Base-by-base conservation (phyloP, 1,140 invertebrate species). In the Aricia agestis region DNA sequence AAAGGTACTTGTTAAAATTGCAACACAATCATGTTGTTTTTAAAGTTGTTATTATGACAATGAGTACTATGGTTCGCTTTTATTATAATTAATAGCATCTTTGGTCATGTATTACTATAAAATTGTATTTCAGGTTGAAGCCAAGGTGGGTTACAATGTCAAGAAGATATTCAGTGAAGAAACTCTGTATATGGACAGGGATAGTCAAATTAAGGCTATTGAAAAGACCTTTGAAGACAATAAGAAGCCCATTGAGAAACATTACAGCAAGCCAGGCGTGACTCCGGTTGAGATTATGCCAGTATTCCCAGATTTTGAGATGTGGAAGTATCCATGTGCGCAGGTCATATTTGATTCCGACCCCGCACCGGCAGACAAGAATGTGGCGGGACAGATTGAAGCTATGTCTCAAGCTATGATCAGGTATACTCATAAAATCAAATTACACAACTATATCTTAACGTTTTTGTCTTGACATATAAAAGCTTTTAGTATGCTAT, bases 381-480 rank as follows among this genome's bases (percentile, higher is more conserved):
- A 96, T 81, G 93, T 96, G 66, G 94, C 96, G 52, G 96, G 96
- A 57, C 97, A 98, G 83, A 95, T 98, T 79, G 98, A 99, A 92
- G 97, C 98, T 92, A 99, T 99, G 98, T 98, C 98, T 36, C 98
- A 99, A 92, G 98, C 98, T 79, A 99, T 99, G 97, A 99, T 99
- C 91, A 94, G 97, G 95, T 91, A 71, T 80, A 25, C 25, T 25
- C 25, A 81, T 78, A 52, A 36, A 36, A 36, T 36, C 36, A 7
- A 36, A 36, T 36, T 36, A 7, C 2, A 36, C 36, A 36, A 36
- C 9, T 9, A 36, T 6, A 6, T 36, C 6, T 36, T 36, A 36
- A 36, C 36, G 0, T 36, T 36, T 36, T 9, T 36, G 5, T 36
- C 0, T 6, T 36, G 1, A 4, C 36, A 36, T 36, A 6, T 7